phyloP scores from a whole-genome alignment of 2,888 invertebrate genomes.

The Erebia palarica region DNA sequence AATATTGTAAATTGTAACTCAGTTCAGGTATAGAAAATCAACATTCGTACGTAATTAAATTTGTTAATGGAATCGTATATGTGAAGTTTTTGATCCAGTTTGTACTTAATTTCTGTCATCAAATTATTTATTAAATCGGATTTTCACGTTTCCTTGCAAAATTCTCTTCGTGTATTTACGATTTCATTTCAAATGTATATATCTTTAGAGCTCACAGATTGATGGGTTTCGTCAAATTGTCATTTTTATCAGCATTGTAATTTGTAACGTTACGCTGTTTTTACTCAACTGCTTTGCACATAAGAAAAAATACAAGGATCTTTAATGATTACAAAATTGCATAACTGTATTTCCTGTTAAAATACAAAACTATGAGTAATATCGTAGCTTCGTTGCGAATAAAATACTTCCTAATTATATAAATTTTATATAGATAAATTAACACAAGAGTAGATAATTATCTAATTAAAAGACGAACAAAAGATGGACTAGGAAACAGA shows the following conservation, averaged over 20 bases:
- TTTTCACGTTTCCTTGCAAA: background rate
- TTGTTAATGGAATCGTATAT: background rate
- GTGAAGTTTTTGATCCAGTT: background rate
- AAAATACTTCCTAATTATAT: constrained; percentile 10
- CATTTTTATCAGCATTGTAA: background rate
- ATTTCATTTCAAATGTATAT: background rate
- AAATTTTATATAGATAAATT: background rate
- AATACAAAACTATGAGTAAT: constrained; percentile 4
- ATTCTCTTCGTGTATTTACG: background rate
- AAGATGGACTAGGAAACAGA: constrained; percentile 25
- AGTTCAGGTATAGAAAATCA: background rate
- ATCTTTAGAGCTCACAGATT: background rate
- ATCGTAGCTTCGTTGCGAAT: constrained; percentile 4
- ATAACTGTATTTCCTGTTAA: constrained; percentile 7
- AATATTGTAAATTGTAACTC: background rate
- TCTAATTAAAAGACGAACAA: constrained; percentile 10
- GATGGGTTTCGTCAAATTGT: background rate
- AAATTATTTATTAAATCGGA: background rate
- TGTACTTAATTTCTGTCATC: background rate
- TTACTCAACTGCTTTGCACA: background rate
- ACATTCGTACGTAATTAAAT: background rate
- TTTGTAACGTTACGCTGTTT: background rate
- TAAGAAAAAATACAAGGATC: constrained; percentile 6
- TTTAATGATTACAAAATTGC: background rate
- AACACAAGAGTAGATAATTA: background rate